These are phyloP conservation scores for Chrysemys picta DNA, from an alignment of 2,113 vertebrate genomes.

Conservation along the genomic window DNA sequence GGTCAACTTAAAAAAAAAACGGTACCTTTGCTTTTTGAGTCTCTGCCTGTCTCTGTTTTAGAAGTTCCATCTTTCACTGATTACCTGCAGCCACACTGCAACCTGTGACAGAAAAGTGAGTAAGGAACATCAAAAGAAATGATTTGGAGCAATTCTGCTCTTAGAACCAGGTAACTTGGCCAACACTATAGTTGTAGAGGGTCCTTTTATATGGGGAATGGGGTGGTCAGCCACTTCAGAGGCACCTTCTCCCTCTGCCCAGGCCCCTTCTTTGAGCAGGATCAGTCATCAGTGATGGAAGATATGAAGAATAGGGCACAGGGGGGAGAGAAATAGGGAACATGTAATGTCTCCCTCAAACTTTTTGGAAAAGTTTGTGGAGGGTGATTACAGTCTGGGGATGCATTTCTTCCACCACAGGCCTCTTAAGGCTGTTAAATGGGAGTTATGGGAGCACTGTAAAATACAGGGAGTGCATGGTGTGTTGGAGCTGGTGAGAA, in stretches of 20 bases:
- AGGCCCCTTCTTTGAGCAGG: not conserved
- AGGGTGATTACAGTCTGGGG: not conserved
- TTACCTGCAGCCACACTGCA: not conserved
- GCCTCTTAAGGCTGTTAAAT: not conserved
- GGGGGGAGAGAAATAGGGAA: not conserved
- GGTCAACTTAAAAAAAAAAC: not conserved
- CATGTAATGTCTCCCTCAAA: accelerated
- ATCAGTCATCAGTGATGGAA: not conserved
- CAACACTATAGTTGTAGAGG: not conserved
- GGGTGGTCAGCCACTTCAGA: not conserved
- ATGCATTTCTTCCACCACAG: not conserved
- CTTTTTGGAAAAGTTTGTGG: not conserved
- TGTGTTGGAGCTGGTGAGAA: not conserved
- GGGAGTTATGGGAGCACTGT: accelerated
- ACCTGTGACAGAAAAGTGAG: not conserved
- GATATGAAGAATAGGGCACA: not conserved
- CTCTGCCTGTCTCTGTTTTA: not conserved
- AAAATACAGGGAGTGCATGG: not conserved
- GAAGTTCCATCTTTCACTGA: not conserved
- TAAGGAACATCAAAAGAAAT: not conserved
- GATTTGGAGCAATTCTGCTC: not conserved
- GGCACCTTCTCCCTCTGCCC: accelerated
- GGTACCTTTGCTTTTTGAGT: not conserved
- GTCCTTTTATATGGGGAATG: not conserved
- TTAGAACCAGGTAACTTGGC: not conserved